These are phyloP conservation scores for Anser cygnoides DNA, from an alignment of 2,113 vertebrate genomes.

Conservation along the genomic window DNA sequence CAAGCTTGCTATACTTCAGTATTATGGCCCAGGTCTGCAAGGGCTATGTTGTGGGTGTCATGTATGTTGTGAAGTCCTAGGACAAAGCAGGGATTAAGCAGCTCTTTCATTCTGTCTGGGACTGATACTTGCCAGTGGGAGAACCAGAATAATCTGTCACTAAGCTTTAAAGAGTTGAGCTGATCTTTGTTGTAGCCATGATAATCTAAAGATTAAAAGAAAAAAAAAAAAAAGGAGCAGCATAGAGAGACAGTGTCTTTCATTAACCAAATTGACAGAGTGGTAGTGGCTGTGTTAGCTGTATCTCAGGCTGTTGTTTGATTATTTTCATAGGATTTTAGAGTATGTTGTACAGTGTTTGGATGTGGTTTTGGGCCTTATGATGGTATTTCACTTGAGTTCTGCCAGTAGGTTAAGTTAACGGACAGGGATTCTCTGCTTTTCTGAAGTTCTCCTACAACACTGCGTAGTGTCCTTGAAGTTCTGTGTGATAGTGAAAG, in stretches of 20 bases:
- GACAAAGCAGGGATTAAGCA: neutral
- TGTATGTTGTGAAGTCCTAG: neutral
- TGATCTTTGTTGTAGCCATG: neutral
- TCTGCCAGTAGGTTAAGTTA: neutral
- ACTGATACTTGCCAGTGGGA: neutral
- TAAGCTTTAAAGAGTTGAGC: neutral
- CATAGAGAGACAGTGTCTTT: neutral
- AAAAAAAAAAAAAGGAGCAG: neutral
- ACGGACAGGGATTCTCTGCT: neutral
- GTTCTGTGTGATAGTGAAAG: neutral
- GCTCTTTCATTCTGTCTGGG: neutral
- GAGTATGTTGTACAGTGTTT: neutral
- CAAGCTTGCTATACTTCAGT: neutral
- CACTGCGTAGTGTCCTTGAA: rapidly evolving
- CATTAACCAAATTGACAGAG: neutral
- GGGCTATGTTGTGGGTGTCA: neutral
- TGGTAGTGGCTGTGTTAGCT: neutral
- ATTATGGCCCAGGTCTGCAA: neutral
- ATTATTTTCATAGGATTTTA: neutral
- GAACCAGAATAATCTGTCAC: neutral
- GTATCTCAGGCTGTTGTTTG: neutral
- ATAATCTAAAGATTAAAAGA: neutral
- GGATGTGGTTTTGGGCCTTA: neutral
- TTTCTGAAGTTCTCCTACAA: neutral
- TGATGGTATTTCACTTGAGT: neutral